Conservation (phyloP, 2,888 invertebrate species). For the Cephus sareptanus region DNA sequence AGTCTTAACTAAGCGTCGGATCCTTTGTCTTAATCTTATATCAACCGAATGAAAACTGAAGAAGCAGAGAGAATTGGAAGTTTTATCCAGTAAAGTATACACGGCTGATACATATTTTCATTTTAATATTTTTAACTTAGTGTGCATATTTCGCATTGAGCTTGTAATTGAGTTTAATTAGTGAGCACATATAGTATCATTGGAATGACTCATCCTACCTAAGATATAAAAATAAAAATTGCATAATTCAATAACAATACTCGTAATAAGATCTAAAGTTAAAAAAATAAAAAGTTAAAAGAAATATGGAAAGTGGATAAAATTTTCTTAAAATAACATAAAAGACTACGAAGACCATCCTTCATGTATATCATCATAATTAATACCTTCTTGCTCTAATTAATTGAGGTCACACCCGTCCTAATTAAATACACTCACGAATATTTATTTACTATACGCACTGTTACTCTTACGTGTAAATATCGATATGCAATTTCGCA, state of each 20-base stretch:
- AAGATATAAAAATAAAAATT: slow-evolving; percentile 5
- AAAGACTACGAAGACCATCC: not conserved
- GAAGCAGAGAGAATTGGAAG: not conserved
- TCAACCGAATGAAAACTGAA: not conserved
- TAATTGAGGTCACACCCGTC: not conserved
- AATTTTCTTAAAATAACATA: not conserved
- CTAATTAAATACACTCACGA: not conserved
- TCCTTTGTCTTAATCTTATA: not conserved
- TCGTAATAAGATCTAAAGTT: too few relatives aligned
- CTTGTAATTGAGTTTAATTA: slow-evolving; percentile 59
- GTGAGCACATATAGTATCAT: slow-evolving; percentile 41
- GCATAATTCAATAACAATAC: not conserved
- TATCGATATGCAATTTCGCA: not conserved
- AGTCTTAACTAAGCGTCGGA: not conserved
- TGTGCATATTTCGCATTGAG: slow-evolving; percentile 37
- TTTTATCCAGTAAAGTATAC: not conserved
- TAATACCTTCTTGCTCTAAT: not conserved
- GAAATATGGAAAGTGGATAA: not conserved
- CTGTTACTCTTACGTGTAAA: not conserved
- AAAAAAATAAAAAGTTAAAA: not conserved
- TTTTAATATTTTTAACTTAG: not conserved
- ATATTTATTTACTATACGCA: not conserved
- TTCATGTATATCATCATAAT: not conserved
- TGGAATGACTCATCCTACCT: slow-evolving; percentile 49
- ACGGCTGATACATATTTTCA: not conserved